Conservation (phyloP, 2,888 invertebrate genomes). For the Doris montereyensis region DNA sequence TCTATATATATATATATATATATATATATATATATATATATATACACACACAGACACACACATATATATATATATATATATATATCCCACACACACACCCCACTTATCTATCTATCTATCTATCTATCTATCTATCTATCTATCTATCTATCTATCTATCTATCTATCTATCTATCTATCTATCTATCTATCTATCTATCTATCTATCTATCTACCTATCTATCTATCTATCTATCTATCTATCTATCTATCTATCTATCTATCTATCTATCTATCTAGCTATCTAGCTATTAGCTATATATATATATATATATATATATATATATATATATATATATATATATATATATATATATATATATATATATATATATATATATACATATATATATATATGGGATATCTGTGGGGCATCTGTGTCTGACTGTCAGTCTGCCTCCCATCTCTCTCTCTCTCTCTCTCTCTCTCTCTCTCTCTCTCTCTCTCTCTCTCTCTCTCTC, state of each 20-base stretch:
- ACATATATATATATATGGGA: slow-evolving; percentile 6
- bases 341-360: neutral
- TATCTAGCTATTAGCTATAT: neutral
- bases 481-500: slow-evolving; percentile 31
- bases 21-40: neutral
- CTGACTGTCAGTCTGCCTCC: neutral
- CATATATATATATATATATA: neutral
- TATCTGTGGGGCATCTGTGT: neutral
- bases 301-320: neutral
- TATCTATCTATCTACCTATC: no score
- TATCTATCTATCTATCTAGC: neutral
- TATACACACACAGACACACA: neutral
- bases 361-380: slow-evolving; percentile 11
- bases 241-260: neutral
- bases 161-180: no score
- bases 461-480: slow-evolving; percentile 21
- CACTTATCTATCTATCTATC: no score
- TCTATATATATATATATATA: neutral
- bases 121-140: no score
- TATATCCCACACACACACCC: no score
- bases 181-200: no score
- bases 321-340: slow-evolving; percentile 1
- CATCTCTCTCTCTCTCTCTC: slow-evolving; percentile 7
- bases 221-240: no score
- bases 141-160: no score